Evolutionary conservation across 2,797 vertebrate genomes (phyloP).

Genomic region (Aselliscus stoliczkanus): DNA sequence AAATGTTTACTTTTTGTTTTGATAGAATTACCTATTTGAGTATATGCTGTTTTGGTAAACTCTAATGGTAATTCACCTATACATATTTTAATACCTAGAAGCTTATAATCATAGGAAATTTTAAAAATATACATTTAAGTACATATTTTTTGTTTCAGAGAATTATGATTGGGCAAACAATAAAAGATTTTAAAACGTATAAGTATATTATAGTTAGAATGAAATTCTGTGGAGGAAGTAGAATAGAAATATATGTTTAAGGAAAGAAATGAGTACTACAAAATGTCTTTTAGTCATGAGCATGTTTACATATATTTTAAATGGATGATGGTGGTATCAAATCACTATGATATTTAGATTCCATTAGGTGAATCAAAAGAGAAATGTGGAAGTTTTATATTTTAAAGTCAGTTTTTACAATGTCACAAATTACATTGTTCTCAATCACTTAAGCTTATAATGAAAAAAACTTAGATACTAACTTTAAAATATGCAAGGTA

Average conservation of each 20-base stretch:
- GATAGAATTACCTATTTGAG: not conserved
- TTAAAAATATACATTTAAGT: not conserved
- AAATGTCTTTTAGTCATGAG: not conserved
- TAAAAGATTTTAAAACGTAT: not conserved
- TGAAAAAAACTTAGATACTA: not conserved
- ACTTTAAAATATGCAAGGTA: not conserved
- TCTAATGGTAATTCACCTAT: not conserved
- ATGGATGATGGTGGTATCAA: not conserved
- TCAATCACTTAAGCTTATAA: not conserved
- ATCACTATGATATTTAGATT: not conserved
- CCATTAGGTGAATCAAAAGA: not conserved
- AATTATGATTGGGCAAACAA: not conserved
- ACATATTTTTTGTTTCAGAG: not conserved
- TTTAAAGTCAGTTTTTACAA: not conserved
- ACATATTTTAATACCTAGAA: not conserved
- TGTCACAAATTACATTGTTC: not conserved
- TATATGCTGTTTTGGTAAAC: not conserved
- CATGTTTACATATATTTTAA: not conserved
- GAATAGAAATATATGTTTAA: not conserved
- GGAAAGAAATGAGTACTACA: not conserved
- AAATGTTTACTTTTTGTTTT: not conserved
- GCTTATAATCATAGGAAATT: not conserved
- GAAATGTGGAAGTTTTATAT: not conserved
- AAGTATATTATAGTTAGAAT: not conserved
- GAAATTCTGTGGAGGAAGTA: not conserved